Evolutionary conservation across 1,140 invertebrate species (phyloP).

Genomic region (Berghia stephanieae): DNA sequence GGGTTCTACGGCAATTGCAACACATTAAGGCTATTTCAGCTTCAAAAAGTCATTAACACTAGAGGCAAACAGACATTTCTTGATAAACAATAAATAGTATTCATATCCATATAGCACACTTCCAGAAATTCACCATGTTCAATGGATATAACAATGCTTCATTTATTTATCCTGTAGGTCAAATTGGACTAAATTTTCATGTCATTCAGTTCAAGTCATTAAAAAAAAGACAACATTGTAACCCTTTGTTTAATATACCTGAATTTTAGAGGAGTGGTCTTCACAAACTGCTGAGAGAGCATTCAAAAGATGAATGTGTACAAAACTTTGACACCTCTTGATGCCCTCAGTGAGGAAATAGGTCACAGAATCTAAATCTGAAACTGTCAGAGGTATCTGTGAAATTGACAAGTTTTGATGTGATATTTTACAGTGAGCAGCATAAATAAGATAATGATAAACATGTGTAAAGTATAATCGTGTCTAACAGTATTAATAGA

Average conservation of each 20-base stretch:
- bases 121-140: background rate
- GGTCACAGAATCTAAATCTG: slow-evolving; percentile 37
- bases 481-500: too few species aligned
- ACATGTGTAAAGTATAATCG: background rate
- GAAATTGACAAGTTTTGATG: too few species aligned
- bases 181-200: background rate
- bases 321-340: slow-evolving; percentile 50
- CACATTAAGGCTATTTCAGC: too few species aligned
- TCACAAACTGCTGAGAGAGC: slow-evolving; percentile 60
- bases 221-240: too few species aligned
- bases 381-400: slow-evolving; percentile 41
- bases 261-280: slow-evolving; percentile 44
- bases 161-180: background rate
- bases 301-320: slow-evolving; percentile 49
- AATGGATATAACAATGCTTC: background rate
- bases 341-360: slow-evolving; percentile 56
- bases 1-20: too few species aligned
- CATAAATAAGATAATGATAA: background rate
- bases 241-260: too few species aligned
- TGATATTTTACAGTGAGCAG: too few species aligned
- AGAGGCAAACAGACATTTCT: too few species aligned
- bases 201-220: background rate
- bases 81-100: too few species aligned
- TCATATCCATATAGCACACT: background rate
- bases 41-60: too few species aligned